Percentiles rank a stretch among this genome's conserved stretches.
Evolutionary conservation across 1,140 invertebrate genomes (phyloP).

Genomic region (Dryas iulia): DNA sequence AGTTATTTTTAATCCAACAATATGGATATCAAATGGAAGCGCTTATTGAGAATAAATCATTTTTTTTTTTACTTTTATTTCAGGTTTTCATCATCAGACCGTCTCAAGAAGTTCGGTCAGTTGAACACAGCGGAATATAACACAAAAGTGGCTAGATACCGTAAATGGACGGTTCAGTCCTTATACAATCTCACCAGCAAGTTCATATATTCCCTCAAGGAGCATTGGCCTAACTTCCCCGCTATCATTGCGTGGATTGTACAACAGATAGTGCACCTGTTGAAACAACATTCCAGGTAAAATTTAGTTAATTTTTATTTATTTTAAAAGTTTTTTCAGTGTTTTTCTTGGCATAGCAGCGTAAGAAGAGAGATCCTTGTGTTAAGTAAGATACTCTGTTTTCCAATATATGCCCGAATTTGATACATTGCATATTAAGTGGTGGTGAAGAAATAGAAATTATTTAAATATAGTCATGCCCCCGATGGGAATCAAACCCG

Average conservation of each 20-base stretch:
- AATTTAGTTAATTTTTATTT: background rate
- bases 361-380: too few relatives aligned
- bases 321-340: background rate
- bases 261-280: slow-evolving; percentile 86
- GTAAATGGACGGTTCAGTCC: slow-evolving; percentile 89
- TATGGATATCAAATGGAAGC: too few relatives aligned
- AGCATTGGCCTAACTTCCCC: slow-evolving; percentile 96
- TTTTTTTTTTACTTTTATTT: slow-evolving; percentile 26
- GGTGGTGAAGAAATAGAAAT: too few relatives aligned
- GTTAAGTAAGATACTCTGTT: too few relatives aligned
- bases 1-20: too few relatives aligned
- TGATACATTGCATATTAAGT: too few relatives aligned
- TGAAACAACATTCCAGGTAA: slow-evolving; percentile 83
- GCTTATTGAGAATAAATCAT: too few relatives aligned
- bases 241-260: slow-evolving; percentile 89
- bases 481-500: too few relatives aligned
- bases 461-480: too few relatives aligned
- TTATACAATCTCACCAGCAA: slow-evolving; percentile 89
- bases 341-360: too few relatives aligned
- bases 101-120: slow-evolving; percentile 89
- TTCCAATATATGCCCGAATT: too few relatives aligned
- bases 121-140: slow-evolving; percentile 85
- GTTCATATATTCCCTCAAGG: slow-evolving; percentile 92
- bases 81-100: slow-evolving; percentile 86
- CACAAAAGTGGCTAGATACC: slow-evolving; percentile 87